Evolutionary conservation across 2,113 vertebrate genomes (phyloP).

Genomic region (Zingel zingel): DNA sequence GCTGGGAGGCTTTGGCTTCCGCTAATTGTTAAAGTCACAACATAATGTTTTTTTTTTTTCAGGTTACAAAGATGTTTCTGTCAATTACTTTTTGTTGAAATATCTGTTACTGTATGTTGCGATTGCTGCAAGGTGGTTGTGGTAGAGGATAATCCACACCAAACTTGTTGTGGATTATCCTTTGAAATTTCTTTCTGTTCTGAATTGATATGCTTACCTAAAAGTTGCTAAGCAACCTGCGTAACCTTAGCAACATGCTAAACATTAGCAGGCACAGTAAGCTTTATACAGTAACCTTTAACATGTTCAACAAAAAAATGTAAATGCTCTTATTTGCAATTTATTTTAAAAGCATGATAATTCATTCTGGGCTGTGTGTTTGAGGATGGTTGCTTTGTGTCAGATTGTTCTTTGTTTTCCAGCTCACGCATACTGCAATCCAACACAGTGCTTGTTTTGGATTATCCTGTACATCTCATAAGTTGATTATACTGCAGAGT

Average conservation of each 20-base stretch:
- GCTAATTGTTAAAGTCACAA: constrained; percentile 5
- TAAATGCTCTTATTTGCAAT: background rate
- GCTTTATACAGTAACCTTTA: background rate
- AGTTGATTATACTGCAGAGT: too few relatives aligned
- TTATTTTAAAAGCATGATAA: background rate
- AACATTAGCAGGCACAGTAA: background rate
- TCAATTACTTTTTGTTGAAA: background rate
- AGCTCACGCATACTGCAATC: too few relatives aligned
- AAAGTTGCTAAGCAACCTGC: background rate
- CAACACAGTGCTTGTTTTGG: too few relatives aligned
- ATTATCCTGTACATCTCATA: too few relatives aligned
- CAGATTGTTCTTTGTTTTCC: background rate
- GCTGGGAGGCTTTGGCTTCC: background rate
- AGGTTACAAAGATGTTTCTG: background rate
- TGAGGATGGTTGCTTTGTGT: background rate
- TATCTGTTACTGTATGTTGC: background rate
- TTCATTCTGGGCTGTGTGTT: background rate
- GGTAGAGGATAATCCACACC: background rate
- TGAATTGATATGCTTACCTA: background rate
- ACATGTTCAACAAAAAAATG: background rate
- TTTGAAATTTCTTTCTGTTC: background rate
- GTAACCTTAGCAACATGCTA: background rate
- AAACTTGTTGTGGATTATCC: background rate
- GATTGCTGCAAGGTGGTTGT: background rate
- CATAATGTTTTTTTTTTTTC: background rate